These are phyloP conservation scores for Eurypyga helias DNA, from an alignment of 2,113 vertebrate species.

Conservation along the genomic window DNA sequence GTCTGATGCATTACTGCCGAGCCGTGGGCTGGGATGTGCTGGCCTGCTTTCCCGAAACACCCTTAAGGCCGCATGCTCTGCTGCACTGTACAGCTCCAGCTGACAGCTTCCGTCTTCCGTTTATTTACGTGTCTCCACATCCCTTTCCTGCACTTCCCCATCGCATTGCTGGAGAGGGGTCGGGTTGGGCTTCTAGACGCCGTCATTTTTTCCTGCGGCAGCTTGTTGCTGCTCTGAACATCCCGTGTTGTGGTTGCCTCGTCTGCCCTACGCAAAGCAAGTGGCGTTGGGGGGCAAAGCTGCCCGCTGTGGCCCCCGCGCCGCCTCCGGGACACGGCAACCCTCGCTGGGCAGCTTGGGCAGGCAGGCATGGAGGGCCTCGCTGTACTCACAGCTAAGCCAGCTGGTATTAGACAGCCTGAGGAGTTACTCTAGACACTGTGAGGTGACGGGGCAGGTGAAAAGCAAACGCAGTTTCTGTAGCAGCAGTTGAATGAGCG, in stretches of 20 bases:
- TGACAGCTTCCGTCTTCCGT: not conserved
- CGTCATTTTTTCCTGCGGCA: not conserved
- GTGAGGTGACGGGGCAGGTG: not conserved
- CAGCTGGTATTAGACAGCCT: rapidly evolving
- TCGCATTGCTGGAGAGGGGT: not conserved
- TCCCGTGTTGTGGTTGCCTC: rapidly evolving
- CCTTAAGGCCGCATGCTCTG: not conserved
- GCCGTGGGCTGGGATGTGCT: not conserved
- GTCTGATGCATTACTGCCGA: rapidly evolving
- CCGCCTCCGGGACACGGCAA: rapidly evolving
- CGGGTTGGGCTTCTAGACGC: rapidly evolving
- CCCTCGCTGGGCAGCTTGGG: not conserved
- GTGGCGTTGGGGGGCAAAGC: rapidly evolving
- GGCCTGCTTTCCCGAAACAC: not conserved
- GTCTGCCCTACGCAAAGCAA: not conserved
- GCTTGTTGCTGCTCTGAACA: not conserved
- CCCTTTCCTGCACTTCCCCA: not conserved
- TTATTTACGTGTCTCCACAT: rapidly evolving
- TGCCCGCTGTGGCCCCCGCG: not conserved
- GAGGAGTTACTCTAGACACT: not conserved
- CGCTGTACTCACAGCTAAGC: not conserved
- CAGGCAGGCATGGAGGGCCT: rapidly evolving
- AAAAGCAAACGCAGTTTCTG: not conserved
- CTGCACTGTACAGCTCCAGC: not conserved
- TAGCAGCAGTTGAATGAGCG: not conserved